A percentile compares a stretch with the other conserved stretches of the same genome.
Conservation (phyloP, 1,140 invertebrate genomes). For the Mylabris phalerata region DNA sequence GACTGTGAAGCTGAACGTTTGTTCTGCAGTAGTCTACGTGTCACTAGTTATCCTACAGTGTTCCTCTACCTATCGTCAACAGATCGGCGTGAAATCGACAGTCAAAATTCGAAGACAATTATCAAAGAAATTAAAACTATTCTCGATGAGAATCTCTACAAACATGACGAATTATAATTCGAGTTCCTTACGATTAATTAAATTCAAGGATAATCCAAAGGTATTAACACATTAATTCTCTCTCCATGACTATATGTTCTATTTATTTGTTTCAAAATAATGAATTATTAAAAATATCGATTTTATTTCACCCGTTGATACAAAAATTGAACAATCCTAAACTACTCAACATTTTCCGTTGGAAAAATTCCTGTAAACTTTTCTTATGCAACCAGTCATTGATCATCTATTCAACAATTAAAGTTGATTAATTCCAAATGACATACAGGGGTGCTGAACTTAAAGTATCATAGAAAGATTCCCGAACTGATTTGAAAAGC, state of each 20-base stretch:
- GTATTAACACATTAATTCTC: not conserved
- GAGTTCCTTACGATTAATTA: not conserved
- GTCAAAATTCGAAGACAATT: constrained; percentile 27
- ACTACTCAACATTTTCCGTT: too few relatives aligned
- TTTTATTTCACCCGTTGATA: not conserved
- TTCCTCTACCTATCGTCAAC: constrained; percentile 31
- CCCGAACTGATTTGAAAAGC: too few relatives aligned
- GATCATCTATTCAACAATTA: constrained; percentile 4
- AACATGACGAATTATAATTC: constrained; percentile 36
- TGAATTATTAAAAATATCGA: not conserved
- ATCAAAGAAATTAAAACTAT: constrained; percentile 27
- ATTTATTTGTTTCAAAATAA: not conserved
- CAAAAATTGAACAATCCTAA: not conserved
- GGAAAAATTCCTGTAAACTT: too few relatives aligned
- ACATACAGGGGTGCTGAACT: too few relatives aligned
- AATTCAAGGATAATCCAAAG: not conserved
- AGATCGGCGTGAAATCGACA: constrained; percentile 29
- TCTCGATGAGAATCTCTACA: constrained; percentile 17
- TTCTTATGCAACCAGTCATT: constrained; percentile 9
- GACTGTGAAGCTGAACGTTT: constrained; percentile 73
- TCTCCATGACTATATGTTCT: not conserved
- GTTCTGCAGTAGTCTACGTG: constrained; percentile 59
- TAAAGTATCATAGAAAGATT: too few relatives aligned
- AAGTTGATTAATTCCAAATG: not conserved
- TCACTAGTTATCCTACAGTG: constrained; percentile 65